Evolutionary conservation across 2,797 vertebrate species (phyloP).

Genomic region (Eidolon dupreanum): DNA sequence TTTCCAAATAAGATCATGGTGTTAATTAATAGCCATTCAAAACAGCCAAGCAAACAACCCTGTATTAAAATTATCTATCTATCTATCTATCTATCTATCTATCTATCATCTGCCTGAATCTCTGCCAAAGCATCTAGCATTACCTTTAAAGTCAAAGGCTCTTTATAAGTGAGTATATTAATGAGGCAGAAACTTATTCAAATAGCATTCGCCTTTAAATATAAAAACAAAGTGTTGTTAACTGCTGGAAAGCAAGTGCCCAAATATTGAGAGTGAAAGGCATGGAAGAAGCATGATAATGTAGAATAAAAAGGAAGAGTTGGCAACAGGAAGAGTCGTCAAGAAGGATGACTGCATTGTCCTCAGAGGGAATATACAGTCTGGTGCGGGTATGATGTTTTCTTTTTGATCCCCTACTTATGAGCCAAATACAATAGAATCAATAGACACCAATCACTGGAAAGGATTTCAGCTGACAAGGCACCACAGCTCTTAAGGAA

Average conservation of each 20-base stretch:
- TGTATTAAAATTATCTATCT: background rate
- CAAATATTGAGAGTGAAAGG: background rate
- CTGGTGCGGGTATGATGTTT: background rate
- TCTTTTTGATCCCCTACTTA: background rate
- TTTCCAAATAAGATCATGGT: conserved; percentile 72
- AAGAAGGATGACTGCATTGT: background rate
- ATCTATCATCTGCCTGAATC: background rate
- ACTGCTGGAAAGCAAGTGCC: background rate
- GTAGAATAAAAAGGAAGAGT: background rate
- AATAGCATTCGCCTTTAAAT: background rate
- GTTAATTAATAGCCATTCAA: conserved; percentile 76
- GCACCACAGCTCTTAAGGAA: background rate
- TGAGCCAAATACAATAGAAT: background rate
- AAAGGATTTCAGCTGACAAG: background rate
- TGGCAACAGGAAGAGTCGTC: background rate
- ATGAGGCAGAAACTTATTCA: background rate
- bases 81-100: background rate
- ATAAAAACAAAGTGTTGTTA: background rate
- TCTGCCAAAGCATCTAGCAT: conserved; percentile 17
- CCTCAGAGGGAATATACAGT: background rate
- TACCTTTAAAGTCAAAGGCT: conserved; percentile 32
- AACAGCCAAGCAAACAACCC: conserved; percentile 64
- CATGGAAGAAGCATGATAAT: background rate
- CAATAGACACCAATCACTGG: background rate
- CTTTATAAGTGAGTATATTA: background rate